Conservation (phyloP, 2,113 vertebrate genomes). For the Pelecanus crispus region DNA sequence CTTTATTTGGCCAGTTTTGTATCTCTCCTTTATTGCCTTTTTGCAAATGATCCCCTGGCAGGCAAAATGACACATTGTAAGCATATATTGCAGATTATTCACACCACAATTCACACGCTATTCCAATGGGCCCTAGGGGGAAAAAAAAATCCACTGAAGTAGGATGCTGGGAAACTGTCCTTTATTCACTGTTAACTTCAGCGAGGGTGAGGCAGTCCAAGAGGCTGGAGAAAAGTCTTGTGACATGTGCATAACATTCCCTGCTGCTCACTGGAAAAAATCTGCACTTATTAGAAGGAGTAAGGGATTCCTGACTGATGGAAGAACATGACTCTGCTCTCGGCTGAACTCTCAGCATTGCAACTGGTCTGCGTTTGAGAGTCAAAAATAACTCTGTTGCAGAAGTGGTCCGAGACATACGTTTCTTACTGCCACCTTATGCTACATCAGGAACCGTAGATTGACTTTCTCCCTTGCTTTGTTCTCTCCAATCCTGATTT, state of each 20-base stretch:
- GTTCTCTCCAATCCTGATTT: neutral
- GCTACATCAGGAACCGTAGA: neutral
- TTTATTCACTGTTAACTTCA: conserved; percentile 13
- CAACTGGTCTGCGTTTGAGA: neutral
- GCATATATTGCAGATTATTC: neutral
- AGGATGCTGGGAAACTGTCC: conserved; percentile 7
- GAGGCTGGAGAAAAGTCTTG: neutral
- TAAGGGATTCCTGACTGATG: conserved; percentile 28
- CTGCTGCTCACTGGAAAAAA: neutral
- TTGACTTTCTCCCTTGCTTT: neutral
- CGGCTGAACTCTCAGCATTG: neutral
- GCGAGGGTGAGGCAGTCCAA: neutral
- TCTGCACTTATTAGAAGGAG: neutral
- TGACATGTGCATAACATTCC: neutral
- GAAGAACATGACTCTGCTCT: conserved; percentile 46
- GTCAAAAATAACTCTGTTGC: neutral
- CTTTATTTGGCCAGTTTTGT: neutral
- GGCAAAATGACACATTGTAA: neutral
- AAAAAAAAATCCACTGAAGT: neutral
- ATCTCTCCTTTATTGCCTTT: neutral
- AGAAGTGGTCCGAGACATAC: neutral
- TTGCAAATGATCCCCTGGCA: neutral
- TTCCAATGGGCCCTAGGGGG: neutral
- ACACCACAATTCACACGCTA: neutral
- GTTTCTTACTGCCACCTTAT: neutral